These are phyloP conservation scores for Theonella swinhoei DNA, from an alignment of 37 sponge, comb jelly and placozoan genomes.

Conservation along the genomic window DNA sequence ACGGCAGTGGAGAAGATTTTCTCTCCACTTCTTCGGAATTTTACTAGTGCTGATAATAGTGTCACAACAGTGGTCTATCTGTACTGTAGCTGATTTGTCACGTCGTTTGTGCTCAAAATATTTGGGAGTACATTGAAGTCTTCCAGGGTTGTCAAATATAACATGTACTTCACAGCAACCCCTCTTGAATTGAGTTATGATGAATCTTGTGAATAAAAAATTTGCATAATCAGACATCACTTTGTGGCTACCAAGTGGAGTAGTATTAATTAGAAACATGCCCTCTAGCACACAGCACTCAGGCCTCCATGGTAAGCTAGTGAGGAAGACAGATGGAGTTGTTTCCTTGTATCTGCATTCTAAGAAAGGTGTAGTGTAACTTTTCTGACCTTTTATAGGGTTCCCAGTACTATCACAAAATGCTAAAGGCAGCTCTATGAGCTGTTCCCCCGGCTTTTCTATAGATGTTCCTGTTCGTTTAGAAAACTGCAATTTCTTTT, in stretches of 20 bases:
- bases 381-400: conserved; percentile 16
- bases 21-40: not conserved
- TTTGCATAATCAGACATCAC: conserved; percentile 21
- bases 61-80: conserved; percentile 8
- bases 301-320: conserved; percentile 1
- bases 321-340: not conserved
- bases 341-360: conserved; percentile 9
- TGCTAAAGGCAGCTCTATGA: conserved; percentile 4
- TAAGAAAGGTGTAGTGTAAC: not conserved
- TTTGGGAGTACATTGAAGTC: conserved; percentile 4
- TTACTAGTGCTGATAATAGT: not conserved
- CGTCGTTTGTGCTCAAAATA: conserved; percentile 8
- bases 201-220: too few species aligned
- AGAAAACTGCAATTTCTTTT: not conserved
- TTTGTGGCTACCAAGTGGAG: conserved; percentile 12
- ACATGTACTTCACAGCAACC: not conserved
- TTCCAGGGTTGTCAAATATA: conserved; percentile 23
- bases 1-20: conserved; percentile 24
- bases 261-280: too few species aligned
- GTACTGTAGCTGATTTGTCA: not conserved
- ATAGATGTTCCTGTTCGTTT: not conserved
- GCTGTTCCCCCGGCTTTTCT: too few species aligned
- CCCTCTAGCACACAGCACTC: conserved; percentile 19
- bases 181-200: not conserved
- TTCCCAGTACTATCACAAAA: conserved; percentile 13